phyloP scores from a whole-genome alignment of 2,888 invertebrate genomes.

The Watsonalla binaria region DNA sequence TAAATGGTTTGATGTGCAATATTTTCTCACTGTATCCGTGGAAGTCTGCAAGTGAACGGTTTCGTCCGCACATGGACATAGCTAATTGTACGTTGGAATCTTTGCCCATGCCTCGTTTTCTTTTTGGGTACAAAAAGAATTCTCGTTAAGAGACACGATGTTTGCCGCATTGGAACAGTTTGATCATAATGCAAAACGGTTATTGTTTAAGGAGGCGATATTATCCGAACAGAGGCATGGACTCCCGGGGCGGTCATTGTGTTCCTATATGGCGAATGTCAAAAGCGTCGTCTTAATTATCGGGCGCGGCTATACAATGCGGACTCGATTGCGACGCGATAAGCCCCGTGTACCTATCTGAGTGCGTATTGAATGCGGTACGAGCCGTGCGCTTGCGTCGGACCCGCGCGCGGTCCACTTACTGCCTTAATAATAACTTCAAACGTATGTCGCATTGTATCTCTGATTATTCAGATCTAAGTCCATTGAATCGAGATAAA shows the following conservation, averaged over 20 bases:
- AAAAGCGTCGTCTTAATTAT: conserved; percentile 79
- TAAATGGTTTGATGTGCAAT: conserved; percentile 9
- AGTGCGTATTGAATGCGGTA: conserved; percentile 65
- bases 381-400: conserved; percentile 25
- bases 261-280: conserved; percentile 78
- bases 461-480: conserved; percentile 71
- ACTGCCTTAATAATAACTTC: conserved; percentile 71
- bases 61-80: conserved; percentile 9
- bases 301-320: conserved; percentile 75
- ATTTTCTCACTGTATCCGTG: conserved; percentile 14
- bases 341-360: conserved; percentile 65
- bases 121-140: conserved; percentile 45
- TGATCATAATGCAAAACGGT: conserved; percentile 73
- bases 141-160: conserved; percentile 71
- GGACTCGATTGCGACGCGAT: conserved; percentile 75
- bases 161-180: conserved; percentile 72
- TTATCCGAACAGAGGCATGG: conserved; percentile 59
- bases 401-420: conserved; percentile 46
- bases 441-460: conserved; percentile 73
- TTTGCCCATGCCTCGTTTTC: conserved; percentile 32
- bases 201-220: conserved; percentile 74
- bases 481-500: conserved; percentile 66
- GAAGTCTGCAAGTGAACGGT: conserved; percentile 12
- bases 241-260: conserved; percentile 76
- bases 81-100: conserved; percentile 36